Evolutionary conservation across 2,797 vertebrate genomes (phyloP).

Genomic region (Ciconia nigra): DNA sequence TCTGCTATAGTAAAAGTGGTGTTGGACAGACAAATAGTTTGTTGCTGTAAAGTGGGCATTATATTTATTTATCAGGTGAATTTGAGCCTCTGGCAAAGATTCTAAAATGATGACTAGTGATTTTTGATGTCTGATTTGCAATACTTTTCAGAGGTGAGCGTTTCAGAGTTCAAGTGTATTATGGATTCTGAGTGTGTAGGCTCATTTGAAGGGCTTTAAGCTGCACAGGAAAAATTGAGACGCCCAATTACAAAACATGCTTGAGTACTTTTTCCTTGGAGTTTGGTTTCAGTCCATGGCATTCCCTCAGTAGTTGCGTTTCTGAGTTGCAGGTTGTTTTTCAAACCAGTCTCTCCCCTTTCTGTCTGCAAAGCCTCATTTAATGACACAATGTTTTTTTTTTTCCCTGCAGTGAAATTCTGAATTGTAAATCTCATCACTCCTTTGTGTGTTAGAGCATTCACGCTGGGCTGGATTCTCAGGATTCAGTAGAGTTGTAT

Average conservation of each 20-base stretch:
- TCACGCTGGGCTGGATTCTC: neutral
- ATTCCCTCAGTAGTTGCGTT: neutral
- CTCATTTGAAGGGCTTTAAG: neutral
- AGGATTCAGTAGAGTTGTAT: neutral
- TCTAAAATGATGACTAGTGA: neutral
- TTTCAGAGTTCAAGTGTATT: neutral
- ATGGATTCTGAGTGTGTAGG: neutral
- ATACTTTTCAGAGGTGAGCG: neutral
- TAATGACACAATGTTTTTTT: neutral
- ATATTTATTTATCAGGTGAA: neutral
- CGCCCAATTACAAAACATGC: conserved; percentile 4
- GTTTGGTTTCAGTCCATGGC: conserved; percentile 25
- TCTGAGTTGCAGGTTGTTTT: neutral
- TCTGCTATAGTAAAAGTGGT: neutral
- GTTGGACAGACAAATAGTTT: neutral
- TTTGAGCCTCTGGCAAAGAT: neutral
- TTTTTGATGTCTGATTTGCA: neutral
- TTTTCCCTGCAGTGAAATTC: neutral
- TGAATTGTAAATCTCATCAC: conserved; percentile 19
- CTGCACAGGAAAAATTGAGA: neutral
- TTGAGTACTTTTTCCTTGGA: conserved; percentile 6
- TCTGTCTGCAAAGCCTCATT: neutral
- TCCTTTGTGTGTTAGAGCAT: neutral
- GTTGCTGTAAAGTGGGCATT: neutral
- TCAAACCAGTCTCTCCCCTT: neutral